Evolutionary conservation across 2,113 vertebrate genomes (phyloP), one percentile per base, ranked within the genome.

Genomic region (Podarcis raffonei): DNA sequence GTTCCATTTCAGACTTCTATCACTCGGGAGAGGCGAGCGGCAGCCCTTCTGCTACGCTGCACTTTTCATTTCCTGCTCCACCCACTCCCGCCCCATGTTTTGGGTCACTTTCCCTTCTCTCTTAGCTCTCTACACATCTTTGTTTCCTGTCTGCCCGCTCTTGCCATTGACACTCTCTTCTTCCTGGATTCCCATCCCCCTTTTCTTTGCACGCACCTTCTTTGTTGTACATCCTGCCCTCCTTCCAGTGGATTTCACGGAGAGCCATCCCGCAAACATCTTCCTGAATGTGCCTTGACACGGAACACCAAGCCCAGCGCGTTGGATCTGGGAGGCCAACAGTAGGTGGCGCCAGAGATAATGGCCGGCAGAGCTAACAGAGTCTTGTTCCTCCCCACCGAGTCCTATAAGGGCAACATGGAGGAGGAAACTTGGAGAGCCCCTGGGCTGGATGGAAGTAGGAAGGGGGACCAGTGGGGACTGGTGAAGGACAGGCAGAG

Each of bases 1-100:
- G 97, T 98, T 94, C 35, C 86, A 25, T 93, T 95, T 95, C 94
- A 92, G 80, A 90, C 89, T 95, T 95, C 91, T 95, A 79, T 94
- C 92, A 92, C 81, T 86, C 87, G 89, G 91, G 91, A 96, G 93
- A 89, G 82, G 87, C 83, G 95, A 94, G 92, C 62, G 89, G 92
- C 74, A 77, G 1, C 95, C 91, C 90, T 30, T 72, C 42, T 62
- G 66, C 68, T 53, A 16, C 25, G 25, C 25, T n/a, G 8, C 37
- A 3, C 15, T 81, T 72, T 4, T 6, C 6, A 35, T 37, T 85
- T 48, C 32, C 69, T 9, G 3, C 22, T 16, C 37, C 23, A 16
- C 23, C 1, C 2, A 1, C 71, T 18, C 37, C 37, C 71, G 30
- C 25, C 77, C 81, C 91, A 87, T 3, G 5, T 90, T 91, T 89